Conservation (phyloP, 2,797 vertebrate species). For the Takifugu rubripes region DNA sequence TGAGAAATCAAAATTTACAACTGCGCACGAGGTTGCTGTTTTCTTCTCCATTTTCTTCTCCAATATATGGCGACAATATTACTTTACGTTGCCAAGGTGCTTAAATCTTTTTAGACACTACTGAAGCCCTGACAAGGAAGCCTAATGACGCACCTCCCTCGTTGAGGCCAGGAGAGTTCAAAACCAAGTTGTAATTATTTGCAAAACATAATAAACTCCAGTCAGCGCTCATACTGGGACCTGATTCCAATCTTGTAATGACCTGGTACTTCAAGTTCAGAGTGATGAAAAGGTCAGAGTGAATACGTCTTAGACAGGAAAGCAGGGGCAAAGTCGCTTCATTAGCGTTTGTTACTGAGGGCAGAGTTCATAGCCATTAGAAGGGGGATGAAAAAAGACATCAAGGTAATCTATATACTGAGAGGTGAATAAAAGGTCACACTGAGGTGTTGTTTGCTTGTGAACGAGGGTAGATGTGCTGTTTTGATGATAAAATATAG, state of each 20-base stretch:
- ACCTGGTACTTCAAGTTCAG: slow-evolving; percentile 16
- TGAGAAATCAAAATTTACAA: no score
- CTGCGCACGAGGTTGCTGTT: background rate
- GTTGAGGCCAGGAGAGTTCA: slow-evolving; percentile 26
- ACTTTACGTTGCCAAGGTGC: slow-evolving; percentile 47
- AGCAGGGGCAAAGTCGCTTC: background rate
- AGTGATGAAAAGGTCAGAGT: slow-evolving; percentile 1
- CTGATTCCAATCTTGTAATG: slow-evolving; percentile 22
- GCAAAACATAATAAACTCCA: slow-evolving; percentile 30
- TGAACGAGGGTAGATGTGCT: background rate
- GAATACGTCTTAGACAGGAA: background rate
- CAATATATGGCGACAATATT: slow-evolving; percentile 11
- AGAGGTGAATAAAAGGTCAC: slow-evolving; percentile 21
- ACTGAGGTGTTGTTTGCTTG: background rate
- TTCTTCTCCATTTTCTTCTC: slow-evolving; percentile 7
- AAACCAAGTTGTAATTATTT: slow-evolving; percentile 33
- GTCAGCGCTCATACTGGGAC: slow-evolving; percentile 30
- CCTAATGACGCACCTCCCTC: slow-evolving; percentile 30
- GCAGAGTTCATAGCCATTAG: background rate
- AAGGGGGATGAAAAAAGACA: background rate
- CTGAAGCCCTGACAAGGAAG: slow-evolving; percentile 20
- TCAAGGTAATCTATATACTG: slow-evolving; percentile 15
- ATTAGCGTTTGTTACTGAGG: background rate
- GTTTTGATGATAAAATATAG: no score
- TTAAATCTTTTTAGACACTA: slow-evolving; percentile 41